Evolutionary conservation across 2,113 vertebrate species (phyloP).

Genomic region (Grallaria varia): DNA sequence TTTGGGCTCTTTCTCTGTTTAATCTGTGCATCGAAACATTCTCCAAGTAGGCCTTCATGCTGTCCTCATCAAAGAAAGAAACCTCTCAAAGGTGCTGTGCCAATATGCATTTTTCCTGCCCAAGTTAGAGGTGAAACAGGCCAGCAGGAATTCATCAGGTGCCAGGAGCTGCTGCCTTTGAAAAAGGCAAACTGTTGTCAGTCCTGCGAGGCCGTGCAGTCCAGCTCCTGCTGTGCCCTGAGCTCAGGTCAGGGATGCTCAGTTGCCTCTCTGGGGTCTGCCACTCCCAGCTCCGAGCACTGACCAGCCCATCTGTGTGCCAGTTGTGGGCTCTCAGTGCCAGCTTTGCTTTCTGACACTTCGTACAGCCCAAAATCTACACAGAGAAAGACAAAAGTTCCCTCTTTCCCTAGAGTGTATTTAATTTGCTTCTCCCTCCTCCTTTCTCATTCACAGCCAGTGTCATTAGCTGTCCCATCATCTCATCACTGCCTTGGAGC

Average conservation of each 20-base stretch:
- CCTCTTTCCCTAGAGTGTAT: neutral
- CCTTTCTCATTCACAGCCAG: neutral
- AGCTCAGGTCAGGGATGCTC: neutral
- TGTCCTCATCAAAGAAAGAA: neutral
- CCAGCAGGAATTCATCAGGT: neutral
- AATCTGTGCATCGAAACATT: neutral
- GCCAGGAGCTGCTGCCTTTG: neutral
- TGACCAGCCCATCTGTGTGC: neutral
- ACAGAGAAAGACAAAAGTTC: neutral
- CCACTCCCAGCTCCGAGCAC: neutral
- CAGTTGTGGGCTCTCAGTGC: neutral
- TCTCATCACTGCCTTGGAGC: neutral
- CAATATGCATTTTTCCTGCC: neutral
- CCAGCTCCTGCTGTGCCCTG: neutral
- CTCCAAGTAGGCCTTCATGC: neutral
- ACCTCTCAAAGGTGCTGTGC: neutral
- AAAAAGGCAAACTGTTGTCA: neutral
- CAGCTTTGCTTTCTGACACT: neutral
- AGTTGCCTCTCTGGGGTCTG: neutral
- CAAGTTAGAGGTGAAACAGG: neutral
- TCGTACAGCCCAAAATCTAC: neutral
- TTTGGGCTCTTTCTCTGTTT: neutral
- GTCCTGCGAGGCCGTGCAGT: fast-evolving
- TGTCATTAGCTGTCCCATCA: neutral
- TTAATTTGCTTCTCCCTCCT: neutral